Evolutionary conservation across 1,140 invertebrate genomes (phyloP), one percentile per base, ranked within the genome.

Genomic region (Drosophila suzukii): DNA sequence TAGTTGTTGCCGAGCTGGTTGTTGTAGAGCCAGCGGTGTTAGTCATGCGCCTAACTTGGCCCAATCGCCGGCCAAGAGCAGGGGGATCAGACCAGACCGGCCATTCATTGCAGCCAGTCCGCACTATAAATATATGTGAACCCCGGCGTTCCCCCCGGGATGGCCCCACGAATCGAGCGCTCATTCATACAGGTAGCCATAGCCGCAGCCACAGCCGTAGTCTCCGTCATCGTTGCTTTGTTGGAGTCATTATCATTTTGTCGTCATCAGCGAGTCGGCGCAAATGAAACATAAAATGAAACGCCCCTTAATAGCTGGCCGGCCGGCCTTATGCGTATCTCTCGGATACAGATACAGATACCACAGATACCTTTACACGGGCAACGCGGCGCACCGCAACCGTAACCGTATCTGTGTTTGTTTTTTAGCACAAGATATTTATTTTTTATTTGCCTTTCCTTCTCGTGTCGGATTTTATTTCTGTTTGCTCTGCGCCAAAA

Each of bases 241-340:
- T 73, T 51, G 83, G 73, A 82, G 83, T 88, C 84, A 88, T 88
- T 88, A 88, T 89, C 83, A 88, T 88, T 88, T 88, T 88, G 83
- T 88, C 84, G 83, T 88, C 83, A 83, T 88, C 84, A 89, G 67
- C 84, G 74, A 84, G 83, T 88, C 85, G 77, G 81, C 81, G 85
- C 85, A 89, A 90, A 90, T 90, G 84, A 89, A 89, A 90, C 85
- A 89, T 90, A 90, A 84, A 89, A 90, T 90, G 85, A 89, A 89
- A 89, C 85, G 84, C 84, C 81, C 80, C 84, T 90, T 89, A 90
- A 89, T 84, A 89, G 46, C 43, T 47, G 54, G 72, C 73, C 54
- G 74, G 66, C 59, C 67, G 65, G 74, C 82, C 83, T 89, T 80
- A 89, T 86, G 83, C 84, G 84, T 86, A 86, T 89, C 79, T 86